Conservation (phyloP, 2,888 invertebrate genomes). For the Strigamia transsilvanica region DNA sequence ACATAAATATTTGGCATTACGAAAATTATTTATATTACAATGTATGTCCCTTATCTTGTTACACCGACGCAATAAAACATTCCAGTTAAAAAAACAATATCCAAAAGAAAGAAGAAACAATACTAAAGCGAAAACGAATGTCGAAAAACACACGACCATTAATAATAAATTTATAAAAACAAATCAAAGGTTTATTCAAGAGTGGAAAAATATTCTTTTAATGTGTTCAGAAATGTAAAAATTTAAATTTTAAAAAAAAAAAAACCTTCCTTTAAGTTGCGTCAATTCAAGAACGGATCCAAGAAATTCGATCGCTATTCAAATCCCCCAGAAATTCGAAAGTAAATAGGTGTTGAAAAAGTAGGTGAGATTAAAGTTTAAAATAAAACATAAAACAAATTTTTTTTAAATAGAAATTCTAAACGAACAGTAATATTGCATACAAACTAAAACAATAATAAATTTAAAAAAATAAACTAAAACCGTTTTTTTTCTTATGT, state of each 20-base stretch:
- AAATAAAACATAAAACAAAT: neutral
- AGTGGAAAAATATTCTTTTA: neutral
- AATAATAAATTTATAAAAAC: neutral
- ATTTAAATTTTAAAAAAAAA: neutral
- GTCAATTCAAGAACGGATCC: neutral
- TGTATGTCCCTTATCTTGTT: no score
- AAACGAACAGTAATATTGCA: neutral
- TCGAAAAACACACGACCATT: no score
- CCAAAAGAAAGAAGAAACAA: no score
- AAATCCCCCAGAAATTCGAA: neutral
- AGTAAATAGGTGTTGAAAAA: constrained; percentile 37
- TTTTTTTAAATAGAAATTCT: neutral
- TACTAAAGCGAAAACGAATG: no score
- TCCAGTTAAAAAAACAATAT: no score
- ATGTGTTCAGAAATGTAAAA: neutral
- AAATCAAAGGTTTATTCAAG: neutral
- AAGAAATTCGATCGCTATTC: constrained; percentile 26
- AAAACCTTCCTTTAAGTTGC: neutral
- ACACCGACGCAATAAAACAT: no score
- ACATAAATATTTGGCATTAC: no score
- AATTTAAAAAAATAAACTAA: neutral
- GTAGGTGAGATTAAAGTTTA: neutral
- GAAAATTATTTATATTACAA: no score
- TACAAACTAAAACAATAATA: neutral
- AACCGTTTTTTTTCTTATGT: neutral